Percentiles rank a stretch among this genome's conserved stretches.
Evolutionary conservation across 2,113 vertebrate species (phyloP).

Genomic region (Sceloporus undulatus): DNA sequence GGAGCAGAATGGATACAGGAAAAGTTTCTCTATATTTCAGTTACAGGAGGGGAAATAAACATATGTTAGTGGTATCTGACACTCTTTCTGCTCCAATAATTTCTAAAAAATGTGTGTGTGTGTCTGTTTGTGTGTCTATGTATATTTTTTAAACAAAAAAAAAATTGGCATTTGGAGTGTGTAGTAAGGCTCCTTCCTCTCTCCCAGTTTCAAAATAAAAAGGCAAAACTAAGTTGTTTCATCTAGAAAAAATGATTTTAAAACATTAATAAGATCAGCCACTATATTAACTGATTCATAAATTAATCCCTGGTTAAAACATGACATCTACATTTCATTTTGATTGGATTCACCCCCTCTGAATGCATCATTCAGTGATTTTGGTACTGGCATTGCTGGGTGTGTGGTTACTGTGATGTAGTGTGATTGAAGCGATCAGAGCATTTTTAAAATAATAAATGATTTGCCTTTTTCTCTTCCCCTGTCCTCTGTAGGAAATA

Average conservation of each 20-base stretch:
- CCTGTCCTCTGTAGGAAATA: background rate
- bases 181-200: slow-evolving; percentile 19
- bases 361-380: background rate
- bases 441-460: background rate
- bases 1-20: slow-evolving; percentile 24
- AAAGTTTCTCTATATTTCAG: slow-evolving; percentile 77
- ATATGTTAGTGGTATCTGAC: slow-evolving; percentile 82
- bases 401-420: background rate
- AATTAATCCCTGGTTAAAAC: background rate
- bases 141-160: slow-evolving; percentile 69
- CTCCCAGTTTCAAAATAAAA: background rate
- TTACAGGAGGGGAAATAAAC: slow-evolving; percentile 78
- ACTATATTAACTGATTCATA: slow-evolving; percentile 19
- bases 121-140: background rate
- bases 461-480: background rate
- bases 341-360: background rate
- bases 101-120: slow-evolving; percentile 67
- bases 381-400: background rate
- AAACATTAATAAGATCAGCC: background rate
- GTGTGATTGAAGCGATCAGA: background rate
- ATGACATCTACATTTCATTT: background rate
- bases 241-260: slow-evolving; percentile 13
- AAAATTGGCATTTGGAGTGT: slow-evolving; percentile 68
- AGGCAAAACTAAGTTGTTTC: background rate
- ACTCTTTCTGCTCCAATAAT: slow-evolving; percentile 80